Conservation (phyloP, 2,113 vertebrate species). For the Brachyhypopomus gauderio region DNA sequence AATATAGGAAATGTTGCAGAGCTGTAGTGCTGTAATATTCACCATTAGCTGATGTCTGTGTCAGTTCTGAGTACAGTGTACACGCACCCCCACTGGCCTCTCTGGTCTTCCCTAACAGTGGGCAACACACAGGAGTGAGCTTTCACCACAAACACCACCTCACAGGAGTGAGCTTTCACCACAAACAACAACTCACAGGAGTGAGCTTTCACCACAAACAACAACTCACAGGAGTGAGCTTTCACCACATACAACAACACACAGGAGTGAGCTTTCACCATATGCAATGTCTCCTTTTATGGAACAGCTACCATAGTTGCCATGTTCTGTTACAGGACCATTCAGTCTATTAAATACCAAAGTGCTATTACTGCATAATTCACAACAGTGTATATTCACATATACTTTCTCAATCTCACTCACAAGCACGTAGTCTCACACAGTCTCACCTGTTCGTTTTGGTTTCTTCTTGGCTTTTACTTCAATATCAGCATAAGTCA, state of each 20-base stretch:
- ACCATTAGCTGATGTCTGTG: not conserved
- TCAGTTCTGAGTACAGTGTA: conserved; percentile 28
- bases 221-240: too few species aligned
- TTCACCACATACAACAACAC: too few species aligned
- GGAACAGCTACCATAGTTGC: too few species aligned
- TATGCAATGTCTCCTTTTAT: not conserved
- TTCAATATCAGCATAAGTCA: not conserved
- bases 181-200: too few species aligned
- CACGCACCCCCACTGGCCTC: not conserved
- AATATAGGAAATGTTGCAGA: too few species aligned
- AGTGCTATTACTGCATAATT: not conserved
- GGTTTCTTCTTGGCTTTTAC: not conserved
- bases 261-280: too few species aligned
- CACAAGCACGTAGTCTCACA: not conserved
- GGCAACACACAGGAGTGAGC: not conserved
- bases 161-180: too few species aligned
- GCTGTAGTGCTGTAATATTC: not conserved
- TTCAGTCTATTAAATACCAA: not conserved
- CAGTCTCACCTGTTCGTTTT: not conserved
- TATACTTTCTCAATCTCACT: not conserved
- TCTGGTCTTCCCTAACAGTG: not conserved
- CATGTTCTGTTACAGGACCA: too few species aligned
- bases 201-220: too few species aligned
- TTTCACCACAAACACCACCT: too few species aligned
- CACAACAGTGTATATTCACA: not conserved